These are phyloP conservation scores for Lithophane ornitopus DNA, from an alignment of 2,888 invertebrate genomes.

Conservation along the genomic window DNA sequence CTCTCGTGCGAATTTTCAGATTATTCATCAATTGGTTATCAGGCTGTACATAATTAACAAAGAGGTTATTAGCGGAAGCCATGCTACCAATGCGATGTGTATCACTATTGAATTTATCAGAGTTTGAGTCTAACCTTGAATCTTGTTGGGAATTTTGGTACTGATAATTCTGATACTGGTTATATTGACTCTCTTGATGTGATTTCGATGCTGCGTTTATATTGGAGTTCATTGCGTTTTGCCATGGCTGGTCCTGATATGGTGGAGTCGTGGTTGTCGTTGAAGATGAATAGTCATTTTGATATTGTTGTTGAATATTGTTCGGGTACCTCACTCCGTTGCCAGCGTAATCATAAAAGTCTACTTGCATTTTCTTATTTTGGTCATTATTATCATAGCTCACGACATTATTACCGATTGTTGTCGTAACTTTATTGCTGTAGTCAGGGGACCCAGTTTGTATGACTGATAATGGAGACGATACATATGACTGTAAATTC, in stretches of 20 bases:
- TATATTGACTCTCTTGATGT: constrained; percentile 77
- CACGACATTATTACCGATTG: constrained; percentile 75
- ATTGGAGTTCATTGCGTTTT: constrained; percentile 75
- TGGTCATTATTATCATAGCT: constrained; percentile 78
- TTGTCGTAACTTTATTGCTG: constrained; percentile 78
- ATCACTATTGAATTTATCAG: constrained; percentile 78
- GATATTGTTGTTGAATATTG: constrained; percentile 80
- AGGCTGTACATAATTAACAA: constrained; percentile 83
- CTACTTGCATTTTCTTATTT: constrained; percentile 83
- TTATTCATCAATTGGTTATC: constrained; percentile 79
- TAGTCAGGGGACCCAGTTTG: constrained; percentile 83
- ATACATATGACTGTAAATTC: constrained; percentile 83
- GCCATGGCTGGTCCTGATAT: constrained; percentile 82
- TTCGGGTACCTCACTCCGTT: constrained; percentile 83
- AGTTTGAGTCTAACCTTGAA: constrained; percentile 70
- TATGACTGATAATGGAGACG: constrained; percentile 82
- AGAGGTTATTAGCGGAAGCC: constrained; percentile 84
- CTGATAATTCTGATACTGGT: constrained; percentile 79
- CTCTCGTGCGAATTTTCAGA: constrained; percentile 76
- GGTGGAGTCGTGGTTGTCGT: constrained; percentile 80
- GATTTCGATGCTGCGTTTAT: constrained; percentile 79
- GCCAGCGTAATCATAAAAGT: constrained; percentile 86
- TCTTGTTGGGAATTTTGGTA: constrained; percentile 78
- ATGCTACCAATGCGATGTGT: constrained; percentile 82
- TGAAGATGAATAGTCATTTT: constrained; percentile 81